Base-by-base conservation (phyloP, 2,113 vertebrate genomes). In the Aspiorhynchus laticeps region DNA sequence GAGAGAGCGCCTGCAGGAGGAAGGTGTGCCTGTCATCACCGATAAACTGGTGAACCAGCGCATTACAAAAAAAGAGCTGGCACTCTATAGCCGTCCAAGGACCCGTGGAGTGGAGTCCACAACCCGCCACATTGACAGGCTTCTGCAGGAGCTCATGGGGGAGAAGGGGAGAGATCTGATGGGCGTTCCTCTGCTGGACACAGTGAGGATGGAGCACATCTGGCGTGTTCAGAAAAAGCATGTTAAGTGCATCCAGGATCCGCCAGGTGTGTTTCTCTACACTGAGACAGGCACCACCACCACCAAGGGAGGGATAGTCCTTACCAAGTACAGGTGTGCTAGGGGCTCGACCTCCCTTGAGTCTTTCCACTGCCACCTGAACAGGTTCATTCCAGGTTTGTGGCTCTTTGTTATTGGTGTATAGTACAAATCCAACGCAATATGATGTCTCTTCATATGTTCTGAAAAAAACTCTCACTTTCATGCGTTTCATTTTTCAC, bases 231-330 rank as follows among this genome's bases (percentile, higher is more conserved):
- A 88, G 67, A 53, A 69, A 36, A 26, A 26, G 24, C 83, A 89
- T 51, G 61, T 86, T 4, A 83, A 74, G 36, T 90, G 87, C 56
- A 88, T 90, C 51, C 88, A 90, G 67, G 88, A 91, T 4, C 2
- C 76, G 33, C 74, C 59, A 56, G 85, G 83, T 46, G 83, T 88
- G 31, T 19, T 4, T 1, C 87, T 91, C 2, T 83, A 89, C 56
- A 88, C 88, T 0, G 38, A 85, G 41, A 36, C n/a, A 5, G 80
- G 88, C 2, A 85, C 33, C 85, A 84, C 31, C 85, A 84, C 31
- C 38, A 87, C 78, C 53, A 88, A 78, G 46, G 74, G 26, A 14
- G 74, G 74, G 14, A 48, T 89, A 5, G 21, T 80, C 11, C 82
- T 87, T 10, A 76, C 56, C 26, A 77, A 24, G 7, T 89, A 84